phyloP scores from a whole-genome alignment of 1,140 invertebrate genomes.

The Diplogasteroides magnus region DNA sequence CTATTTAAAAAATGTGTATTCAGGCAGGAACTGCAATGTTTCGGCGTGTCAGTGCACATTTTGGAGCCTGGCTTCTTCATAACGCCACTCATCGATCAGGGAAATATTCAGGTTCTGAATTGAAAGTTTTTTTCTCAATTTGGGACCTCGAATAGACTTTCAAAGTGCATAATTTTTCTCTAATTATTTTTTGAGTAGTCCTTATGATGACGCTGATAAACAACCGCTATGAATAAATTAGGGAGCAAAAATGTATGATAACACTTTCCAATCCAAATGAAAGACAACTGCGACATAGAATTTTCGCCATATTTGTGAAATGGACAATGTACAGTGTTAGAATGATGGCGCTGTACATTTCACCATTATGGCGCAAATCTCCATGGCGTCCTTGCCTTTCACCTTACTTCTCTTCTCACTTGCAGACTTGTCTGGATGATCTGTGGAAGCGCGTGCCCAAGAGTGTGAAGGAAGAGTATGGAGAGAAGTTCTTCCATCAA shows the following conservation, averaged over 20 bases:
- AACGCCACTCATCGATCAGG: conserved; percentile 24
- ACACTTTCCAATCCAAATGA: no score
- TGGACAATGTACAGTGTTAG: no score
- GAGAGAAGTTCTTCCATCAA: conserved; percentile 28
- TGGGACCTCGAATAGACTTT: no score
- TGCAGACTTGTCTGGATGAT: conserved; percentile 12
- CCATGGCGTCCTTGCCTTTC: no score
- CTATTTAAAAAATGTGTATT: neutral
- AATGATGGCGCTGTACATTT: no score
- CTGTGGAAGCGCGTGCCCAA: conserved; percentile 18
- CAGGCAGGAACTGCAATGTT: conserved; percentile 26
- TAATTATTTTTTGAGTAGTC: neutral
- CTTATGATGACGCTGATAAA: no score
- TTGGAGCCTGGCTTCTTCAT: conserved; percentile 39
- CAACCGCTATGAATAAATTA: conserved; percentile 2
- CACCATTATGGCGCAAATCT: no score
- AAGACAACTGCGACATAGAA: neutral
- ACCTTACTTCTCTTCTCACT: no score
- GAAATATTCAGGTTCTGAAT: conserved; percentile 2
- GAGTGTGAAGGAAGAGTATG: conserved; percentile 30
- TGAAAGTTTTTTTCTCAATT: no score
- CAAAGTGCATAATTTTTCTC: neutral
- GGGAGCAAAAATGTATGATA: no score
- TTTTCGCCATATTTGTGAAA: no score
- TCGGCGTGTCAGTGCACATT: conserved; percentile 29